Percentiles rank a stretch among this genome's conserved stretches.
phyloP scores from a whole-genome alignment of 2,888 invertebrate genomes.

The Crioceris asparagi region DNA sequence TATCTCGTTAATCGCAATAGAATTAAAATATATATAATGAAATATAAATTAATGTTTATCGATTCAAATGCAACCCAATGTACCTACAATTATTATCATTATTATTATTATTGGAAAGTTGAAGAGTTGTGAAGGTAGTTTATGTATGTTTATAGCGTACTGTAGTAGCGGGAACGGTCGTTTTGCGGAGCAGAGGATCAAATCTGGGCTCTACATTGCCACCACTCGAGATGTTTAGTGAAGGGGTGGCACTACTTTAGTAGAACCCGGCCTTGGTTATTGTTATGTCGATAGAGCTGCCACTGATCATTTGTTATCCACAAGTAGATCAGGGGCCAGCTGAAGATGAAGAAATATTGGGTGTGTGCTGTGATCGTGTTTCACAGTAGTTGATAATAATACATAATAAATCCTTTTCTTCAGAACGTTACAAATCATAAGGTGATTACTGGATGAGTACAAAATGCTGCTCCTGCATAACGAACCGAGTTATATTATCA shows the following conservation, averaged over 20 bases:
- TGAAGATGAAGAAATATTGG: no score
- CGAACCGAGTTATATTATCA: constrained; percentile 30
- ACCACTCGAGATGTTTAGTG: constrained; percentile 25
- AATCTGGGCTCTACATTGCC: constrained; percentile 33
- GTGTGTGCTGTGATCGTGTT: no score
- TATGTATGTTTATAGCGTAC: constrained; percentile 40
- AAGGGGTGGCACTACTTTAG: constrained; percentile 36
- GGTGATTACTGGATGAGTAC: constrained; percentile 39
- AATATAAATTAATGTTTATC: no score
- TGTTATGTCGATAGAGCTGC: constrained; percentile 30
- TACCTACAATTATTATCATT: constrained; percentile 12
- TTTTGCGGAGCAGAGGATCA: constrained; percentile 28
- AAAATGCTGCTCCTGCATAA: constrained; percentile 33
- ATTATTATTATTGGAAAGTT: constrained; percentile 39
- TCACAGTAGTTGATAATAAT: no score
- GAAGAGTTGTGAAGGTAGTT: constrained; percentile 38
- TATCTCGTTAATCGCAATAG: no score
- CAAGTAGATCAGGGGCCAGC: no score
- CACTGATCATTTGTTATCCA: constrained; percentile 19
- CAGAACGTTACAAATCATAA: constrained; percentile 31
- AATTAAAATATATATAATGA: no score
- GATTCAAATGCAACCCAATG: no score
- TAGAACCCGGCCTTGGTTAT: constrained; percentile 28
- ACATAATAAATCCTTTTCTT: no score
- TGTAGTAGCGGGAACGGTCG: constrained; percentile 32